A percentile compares a stretch with the other conserved stretches of the same genome.
Evolutionary conservation across 2,888 invertebrate genomes (phyloP).

Genomic region (Suillia variegata): DNA sequence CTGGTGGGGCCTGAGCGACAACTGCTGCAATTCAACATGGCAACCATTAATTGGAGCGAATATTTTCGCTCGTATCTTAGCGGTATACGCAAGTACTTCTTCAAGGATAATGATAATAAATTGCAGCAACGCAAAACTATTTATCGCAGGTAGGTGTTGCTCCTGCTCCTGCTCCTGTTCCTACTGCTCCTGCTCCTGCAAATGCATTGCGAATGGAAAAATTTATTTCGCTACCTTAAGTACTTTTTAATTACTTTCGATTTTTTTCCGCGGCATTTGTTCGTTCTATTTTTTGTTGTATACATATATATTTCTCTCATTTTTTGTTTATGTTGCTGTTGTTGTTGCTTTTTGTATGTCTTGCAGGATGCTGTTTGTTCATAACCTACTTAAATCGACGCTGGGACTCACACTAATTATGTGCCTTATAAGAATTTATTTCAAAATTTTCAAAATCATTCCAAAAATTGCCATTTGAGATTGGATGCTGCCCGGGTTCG

Average conservation of each 20-base stretch:
- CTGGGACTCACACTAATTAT: constrained; percentile 56
- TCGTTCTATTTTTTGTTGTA: constrained; percentile 14
- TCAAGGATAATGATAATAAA: constrained; percentile 67
- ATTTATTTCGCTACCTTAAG: constrained; percentile 24
- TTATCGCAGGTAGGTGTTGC: constrained; percentile 56
- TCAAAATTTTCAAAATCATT: constrained; percentile 51
- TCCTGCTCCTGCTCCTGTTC: neutral
- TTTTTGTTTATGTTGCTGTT: constrained; percentile 16
- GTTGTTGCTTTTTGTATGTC: neutral
- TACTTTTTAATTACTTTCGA: constrained; percentile 37
- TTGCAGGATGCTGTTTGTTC: constrained; percentile 50
- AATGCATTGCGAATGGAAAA: neutral
- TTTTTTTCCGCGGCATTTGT: constrained; percentile 11
- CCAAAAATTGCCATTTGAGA: constrained; percentile 44
- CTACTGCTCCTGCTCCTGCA: too few relatives aligned
- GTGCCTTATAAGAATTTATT: constrained; percentile 53
- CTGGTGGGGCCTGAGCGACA: constrained; percentile 42
- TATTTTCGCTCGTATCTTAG: constrained; percentile 71
- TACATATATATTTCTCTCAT: constrained; percentile 26
- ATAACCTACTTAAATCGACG: constrained; percentile 56
- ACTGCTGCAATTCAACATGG: constrained; percentile 66
- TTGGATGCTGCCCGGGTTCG: neutral
- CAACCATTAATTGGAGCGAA: constrained; percentile 69
- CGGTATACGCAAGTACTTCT: constrained; percentile 71
- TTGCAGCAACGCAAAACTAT: constrained; percentile 53